Evolutionary conservation across 2,888 invertebrate species (phyloP).

Genomic region (Polymixis lichenea): DNA sequence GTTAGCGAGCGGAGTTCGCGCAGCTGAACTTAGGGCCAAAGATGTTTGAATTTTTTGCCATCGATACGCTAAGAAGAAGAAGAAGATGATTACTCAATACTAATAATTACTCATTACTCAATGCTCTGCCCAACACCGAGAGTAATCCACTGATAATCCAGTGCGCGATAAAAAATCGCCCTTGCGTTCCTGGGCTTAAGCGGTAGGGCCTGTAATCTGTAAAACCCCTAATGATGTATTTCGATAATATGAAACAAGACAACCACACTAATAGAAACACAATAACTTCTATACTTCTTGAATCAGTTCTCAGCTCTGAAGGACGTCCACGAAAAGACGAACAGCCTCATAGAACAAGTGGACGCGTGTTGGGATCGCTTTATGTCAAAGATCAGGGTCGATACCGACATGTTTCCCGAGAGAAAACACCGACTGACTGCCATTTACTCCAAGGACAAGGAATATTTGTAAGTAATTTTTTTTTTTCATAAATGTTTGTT

Average conservation of each 20-base stretch:
- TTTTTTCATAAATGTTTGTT: not conserved
- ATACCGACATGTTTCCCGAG: constrained; percentile 93
- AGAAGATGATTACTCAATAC: too few relatives aligned
- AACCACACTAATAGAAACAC: not conserved
- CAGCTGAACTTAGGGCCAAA: too few relatives aligned
- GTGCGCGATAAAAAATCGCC: too few relatives aligned
- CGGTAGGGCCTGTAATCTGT: not conserved
- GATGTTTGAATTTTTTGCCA: too few relatives aligned
- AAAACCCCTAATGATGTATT: not conserved
- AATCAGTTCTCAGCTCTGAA: constrained; percentile 91
- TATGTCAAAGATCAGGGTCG: constrained; percentile 92
- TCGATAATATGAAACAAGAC: not conserved
- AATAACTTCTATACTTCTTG: not conserved
- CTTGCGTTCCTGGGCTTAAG: too few relatives aligned
- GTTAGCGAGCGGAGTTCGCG: too few relatives aligned
- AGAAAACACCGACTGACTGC: constrained; percentile 95
- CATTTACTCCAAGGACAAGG: constrained; percentile 97
- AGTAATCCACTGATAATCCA: too few relatives aligned
- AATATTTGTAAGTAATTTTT: constrained; percentile 94
- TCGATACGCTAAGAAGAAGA: too few relatives aligned
- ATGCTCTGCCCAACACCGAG: too few relatives aligned
- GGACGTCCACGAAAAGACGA: constrained; percentile 91
- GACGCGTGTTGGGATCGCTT: constrained; percentile 90
- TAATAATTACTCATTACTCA: too few relatives aligned
- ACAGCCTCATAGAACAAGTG: constrained; percentile 90